Conservation (phyloP, 2,797 vertebrate genomes). For the Protonibea diacanthus region DNA sequence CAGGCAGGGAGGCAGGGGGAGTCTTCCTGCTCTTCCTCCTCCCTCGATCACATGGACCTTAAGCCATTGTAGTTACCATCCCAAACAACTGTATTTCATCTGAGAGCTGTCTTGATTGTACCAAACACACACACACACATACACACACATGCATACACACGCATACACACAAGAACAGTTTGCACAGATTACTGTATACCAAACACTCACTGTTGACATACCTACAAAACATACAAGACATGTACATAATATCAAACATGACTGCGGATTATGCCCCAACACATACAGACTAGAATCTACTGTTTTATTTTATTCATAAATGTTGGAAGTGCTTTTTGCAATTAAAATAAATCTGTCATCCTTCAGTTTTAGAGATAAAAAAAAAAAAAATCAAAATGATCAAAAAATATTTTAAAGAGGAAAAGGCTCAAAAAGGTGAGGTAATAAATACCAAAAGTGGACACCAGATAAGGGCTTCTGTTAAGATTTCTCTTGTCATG, state of each 20-base stretch:
- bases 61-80: constrained; percentile 85
- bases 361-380: constrained; percentile 75
- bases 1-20: constrained; percentile 73
- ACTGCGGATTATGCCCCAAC: constrained; percentile 55
- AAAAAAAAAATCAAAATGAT: constrained; percentile 59
- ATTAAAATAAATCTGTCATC: constrained; percentile 68
- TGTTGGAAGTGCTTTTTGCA: constrained; percentile 77
- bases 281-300: constrained; percentile 63
- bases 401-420: constrained; percentile 71
- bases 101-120: constrained; percentile 80
- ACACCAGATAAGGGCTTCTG: constrained; percentile 83
- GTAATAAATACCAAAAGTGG: constrained; percentile 81
- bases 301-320: constrained; percentile 71
- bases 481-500: constrained; percentile 62
- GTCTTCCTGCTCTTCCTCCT: constrained; percentile 52
- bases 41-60: constrained; percentile 82
- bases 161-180: constrained; percentile 62
- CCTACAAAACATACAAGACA: constrained; percentile 46
- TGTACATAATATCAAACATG: constrained; percentile 74
- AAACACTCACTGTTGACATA: constrained; percentile 57
- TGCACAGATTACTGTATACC: constrained; percentile 63
- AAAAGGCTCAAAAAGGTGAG: constrained; percentile 59
- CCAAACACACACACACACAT: constrained; percentile 58
- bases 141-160: constrained; percentile 59
- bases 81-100: constrained; percentile 73